These are phyloP conservation scores for Pyralis farinalis DNA, from an alignment of 2,888 invertebrate species.

Conservation along the genomic window DNA sequence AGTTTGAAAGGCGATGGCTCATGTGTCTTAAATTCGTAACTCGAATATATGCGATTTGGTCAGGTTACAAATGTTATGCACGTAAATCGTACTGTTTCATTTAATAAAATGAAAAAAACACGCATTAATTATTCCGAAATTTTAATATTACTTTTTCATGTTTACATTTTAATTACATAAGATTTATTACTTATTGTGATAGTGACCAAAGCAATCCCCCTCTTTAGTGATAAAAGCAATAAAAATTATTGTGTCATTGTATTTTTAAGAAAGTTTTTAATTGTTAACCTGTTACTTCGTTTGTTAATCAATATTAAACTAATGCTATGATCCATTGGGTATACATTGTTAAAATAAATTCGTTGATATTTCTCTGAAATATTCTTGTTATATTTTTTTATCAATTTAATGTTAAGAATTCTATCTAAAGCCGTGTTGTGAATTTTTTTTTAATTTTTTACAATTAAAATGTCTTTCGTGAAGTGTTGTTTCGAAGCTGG, in stretches of 20 bases:
- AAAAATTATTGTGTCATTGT: background rate
- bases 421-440: background rate
- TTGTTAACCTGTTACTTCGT: background rate
- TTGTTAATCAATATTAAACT: slow-evolving; percentile 3
- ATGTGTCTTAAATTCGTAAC: slow-evolving; percentile 1
- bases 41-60: slow-evolving; percentile 22
- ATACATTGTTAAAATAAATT: background rate
- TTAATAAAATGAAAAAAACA: slow-evolving; percentile 36
- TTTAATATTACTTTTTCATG: slow-evolving; percentile 53
- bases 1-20: slow-evolving; percentile 20
- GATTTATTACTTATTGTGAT: background rate
- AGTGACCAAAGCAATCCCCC: slow-evolving; percentile 9
- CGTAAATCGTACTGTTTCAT: slow-evolving; percentile 53
- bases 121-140: slow-evolving; percentile 38
- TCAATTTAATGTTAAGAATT: background rate
- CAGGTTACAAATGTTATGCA: slow-evolving; percentile 33
- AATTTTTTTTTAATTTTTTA: background rate
- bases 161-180: slow-evolving; percentile 19
- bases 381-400: slow-evolving; percentile 1
- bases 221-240: slow-evolving; percentile 5
- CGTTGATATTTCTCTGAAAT: background rate
- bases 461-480: slow-evolving; percentile 83
- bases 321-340: too few relatives aligned
- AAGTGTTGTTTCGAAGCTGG: slow-evolving; percentile 90
- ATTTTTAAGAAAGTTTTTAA: background rate